phyloP scores from a whole-genome alignment of 2,113 vertebrate genomes.

The Python bivittatus region DNA sequence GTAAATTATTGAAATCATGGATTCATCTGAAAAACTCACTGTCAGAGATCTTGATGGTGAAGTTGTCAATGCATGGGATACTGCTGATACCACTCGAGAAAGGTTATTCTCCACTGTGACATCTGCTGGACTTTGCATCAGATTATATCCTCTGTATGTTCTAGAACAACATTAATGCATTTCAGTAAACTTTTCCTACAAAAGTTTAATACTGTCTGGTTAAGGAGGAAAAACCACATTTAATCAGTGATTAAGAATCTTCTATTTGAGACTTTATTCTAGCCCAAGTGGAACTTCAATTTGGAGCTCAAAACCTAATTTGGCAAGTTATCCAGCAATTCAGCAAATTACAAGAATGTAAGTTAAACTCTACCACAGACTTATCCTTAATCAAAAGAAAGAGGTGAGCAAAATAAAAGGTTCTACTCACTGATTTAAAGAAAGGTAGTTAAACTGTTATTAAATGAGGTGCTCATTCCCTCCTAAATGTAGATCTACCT shows the following conservation, averaged over 20 bases:
- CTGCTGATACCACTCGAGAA: conserved; percentile 86
- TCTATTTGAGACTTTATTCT: not conserved
- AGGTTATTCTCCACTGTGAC: conserved; percentile 94
- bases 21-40: conserved; percentile 66
- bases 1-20: not conserved
- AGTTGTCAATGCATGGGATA: conserved; percentile 87
- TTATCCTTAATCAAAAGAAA: not conserved
- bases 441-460: not conserved
- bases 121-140: conserved; percentile 83
- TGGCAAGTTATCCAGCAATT: no score
- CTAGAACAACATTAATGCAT: conserved; percentile 64
- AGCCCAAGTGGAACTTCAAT: not conserved
- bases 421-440: accelerated
- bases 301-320: no score
- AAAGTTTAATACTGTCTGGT: not conserved
- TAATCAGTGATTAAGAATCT: not conserved
- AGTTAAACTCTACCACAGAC: not conserved
- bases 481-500: conserved; percentile 71
- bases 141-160: conserved; percentile 90
- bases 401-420: not conserved
- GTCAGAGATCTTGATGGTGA: conserved; percentile 91
- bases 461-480: not conserved
- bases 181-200: not conserved
- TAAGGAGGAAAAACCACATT: not conserved
- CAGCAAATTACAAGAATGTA: not conserved